phyloP scores from a whole-genome alignment of 1,140 invertebrate species.

The Ostrea denselamellosa region DNA sequence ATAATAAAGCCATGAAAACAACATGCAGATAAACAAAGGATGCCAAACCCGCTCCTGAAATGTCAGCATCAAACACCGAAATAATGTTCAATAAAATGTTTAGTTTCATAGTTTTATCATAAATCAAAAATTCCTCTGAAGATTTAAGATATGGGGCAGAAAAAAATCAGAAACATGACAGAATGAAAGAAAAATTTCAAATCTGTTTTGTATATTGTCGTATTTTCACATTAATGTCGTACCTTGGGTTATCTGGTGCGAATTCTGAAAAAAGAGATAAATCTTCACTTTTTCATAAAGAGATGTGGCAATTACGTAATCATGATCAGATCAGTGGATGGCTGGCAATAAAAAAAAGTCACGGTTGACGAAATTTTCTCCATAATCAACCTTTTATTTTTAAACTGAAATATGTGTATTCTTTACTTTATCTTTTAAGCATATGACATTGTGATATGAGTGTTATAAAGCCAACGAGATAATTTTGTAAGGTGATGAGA shows the following conservation, averaged over 20 bases:
- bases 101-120: not conserved
- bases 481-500: no score
- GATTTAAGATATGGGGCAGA: conserved; percentile 7
- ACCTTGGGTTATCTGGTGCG: not conserved
- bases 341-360: no score
- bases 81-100: conserved; percentile 10
- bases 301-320: not conserved
- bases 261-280: not conserved
- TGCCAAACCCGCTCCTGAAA: not conserved
- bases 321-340: not conserved
- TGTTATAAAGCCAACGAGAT: no score
- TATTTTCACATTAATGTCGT: not conserved
- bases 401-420: no score
- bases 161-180: conserved; percentile 22
- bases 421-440: no score
- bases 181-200: conserved; percentile 12
- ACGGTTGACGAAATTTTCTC: no score
- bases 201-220: conserved; percentile 29
- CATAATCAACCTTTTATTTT: no score
- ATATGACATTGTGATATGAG: no score
- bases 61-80: not conserved
- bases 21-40: not conserved
- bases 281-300: not conserved
- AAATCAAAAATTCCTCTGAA: not conserved
- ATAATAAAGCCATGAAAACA: not conserved